Percentiles rank a stretch among this genome's conserved stretches.
Evolutionary conservation across 2,797 vertebrate species (phyloP).

Genomic region (Pelodytes ibericus): DNA sequence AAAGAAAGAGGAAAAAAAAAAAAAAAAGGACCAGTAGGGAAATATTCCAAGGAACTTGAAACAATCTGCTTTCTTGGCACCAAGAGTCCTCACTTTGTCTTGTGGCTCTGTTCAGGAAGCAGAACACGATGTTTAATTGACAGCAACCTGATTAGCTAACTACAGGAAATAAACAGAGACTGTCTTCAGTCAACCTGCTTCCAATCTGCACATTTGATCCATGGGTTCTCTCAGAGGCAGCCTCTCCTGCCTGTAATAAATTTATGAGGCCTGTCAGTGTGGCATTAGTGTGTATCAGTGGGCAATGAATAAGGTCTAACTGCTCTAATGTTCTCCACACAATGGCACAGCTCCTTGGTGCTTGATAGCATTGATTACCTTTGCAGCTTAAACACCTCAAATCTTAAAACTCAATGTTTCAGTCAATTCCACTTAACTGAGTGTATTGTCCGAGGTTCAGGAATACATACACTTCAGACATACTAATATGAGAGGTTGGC

Average conservation of each 20-base stretch:
- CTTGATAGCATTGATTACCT: constrained; percentile 49
- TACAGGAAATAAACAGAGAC: constrained; percentile 56
- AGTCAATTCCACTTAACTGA: constrained; percentile 31
- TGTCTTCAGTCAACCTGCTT: constrained; percentile 51
- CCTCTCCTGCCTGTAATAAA: constrained; percentile 36
- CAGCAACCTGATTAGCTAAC: constrained; percentile 54
- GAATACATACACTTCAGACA: background rate
- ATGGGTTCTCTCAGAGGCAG: constrained; percentile 44
- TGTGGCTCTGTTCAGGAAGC: constrained; percentile 54
- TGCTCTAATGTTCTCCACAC: constrained; percentile 44
- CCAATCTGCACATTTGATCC: constrained; percentile 53
- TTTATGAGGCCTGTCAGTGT: constrained; percentile 52
- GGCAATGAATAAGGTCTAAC: constrained; percentile 48
- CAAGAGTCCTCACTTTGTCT: constrained; percentile 40
- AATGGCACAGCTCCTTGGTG: constrained; percentile 28
- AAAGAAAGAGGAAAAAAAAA: background rate
- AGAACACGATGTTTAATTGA: constrained; percentile 55
- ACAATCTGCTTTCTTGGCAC: constrained; percentile 48
- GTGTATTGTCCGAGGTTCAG: constrained; percentile 24
- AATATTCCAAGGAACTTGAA: constrained; percentile 32
- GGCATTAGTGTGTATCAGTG: constrained; percentile 50
- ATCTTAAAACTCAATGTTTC: constrained; percentile 36
- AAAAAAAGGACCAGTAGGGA: constrained; percentile 24
- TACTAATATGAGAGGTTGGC: background rate
- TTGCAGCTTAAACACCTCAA: constrained; percentile 41